A percentile compares a stretch with the other conserved stretches of the same genome.
phyloP scores from a whole-genome alignment of 30 jellyfish, hydroid and myxozoan species.

The Pelagia noctiluca region DNA sequence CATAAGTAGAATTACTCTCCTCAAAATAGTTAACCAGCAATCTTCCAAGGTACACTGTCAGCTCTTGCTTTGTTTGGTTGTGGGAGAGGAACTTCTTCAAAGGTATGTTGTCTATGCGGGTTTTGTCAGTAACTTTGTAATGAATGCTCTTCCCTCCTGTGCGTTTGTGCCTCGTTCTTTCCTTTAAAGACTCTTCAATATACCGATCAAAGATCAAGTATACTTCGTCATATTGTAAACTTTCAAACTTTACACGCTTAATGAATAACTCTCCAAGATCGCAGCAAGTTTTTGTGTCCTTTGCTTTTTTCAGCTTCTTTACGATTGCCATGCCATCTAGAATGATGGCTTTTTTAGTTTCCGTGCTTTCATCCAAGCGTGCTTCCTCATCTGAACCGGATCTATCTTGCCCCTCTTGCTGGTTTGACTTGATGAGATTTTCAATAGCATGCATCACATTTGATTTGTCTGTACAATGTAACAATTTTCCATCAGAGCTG shows the following conservation, averaged over 20 bases:
- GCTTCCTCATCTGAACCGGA: too few relatives aligned
- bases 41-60: conserved; percentile 25
- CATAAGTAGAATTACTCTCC: conserved; percentile 7
- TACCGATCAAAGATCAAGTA: conserved; percentile 59
- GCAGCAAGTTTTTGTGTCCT: too few relatives aligned
- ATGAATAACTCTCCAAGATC: conserved; percentile 18
- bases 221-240: conserved; percentile 8
- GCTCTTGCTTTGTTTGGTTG: conserved; percentile 47
- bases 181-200: conserved; percentile 24
- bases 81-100: conserved; percentile 31
- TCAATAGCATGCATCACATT: conserved; percentile 13
- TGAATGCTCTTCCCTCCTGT: conserved; percentile 45
- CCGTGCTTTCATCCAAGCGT: too few relatives aligned
- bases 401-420: too few relatives aligned
- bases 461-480: conserved; percentile 6
- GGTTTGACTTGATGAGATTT: too few relatives aligned
- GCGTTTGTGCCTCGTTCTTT: conserved; percentile 40
- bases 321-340: too few relatives aligned
- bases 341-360: too few relatives aligned
- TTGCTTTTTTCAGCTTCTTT: too few relatives aligned
- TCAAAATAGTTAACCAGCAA: background rate
- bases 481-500: conserved; percentile 11
- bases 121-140: conserved; percentile 5
- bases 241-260: conserved; percentile 21
- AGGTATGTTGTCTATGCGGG: conserved; percentile 12